Evolutionary conservation across 2,888 invertebrate genomes (phyloP).

Genomic region (Muscina levida): DNA sequence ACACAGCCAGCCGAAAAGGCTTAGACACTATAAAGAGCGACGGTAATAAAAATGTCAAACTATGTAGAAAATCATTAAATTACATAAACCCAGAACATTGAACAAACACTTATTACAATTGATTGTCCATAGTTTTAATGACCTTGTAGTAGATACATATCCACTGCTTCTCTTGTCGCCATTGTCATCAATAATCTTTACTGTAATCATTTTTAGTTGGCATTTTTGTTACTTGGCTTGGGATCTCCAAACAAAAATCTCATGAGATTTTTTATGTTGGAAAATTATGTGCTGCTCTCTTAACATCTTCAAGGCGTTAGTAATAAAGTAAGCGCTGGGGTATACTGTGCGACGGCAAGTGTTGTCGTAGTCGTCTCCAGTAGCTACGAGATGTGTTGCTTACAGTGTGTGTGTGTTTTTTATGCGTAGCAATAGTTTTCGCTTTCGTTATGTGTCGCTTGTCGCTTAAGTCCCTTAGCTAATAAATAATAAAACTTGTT

Average conservation of each 20-base stretch:
- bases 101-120: slow-evolving; percentile 60
- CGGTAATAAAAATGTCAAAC: slow-evolving; percentile 63
- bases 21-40: background rate
- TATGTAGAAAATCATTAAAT: slow-evolving; percentile 56
- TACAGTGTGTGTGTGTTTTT: slow-evolving; percentile 4
- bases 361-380: no score
- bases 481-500: slow-evolving; percentile 62
- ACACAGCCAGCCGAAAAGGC: background rate
- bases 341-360: slow-evolving; percentile 20
- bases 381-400: slow-evolving; percentile 29
- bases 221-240: background rate
- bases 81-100: slow-evolving; percentile 40
- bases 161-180: background rate
- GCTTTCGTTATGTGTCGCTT: no score
- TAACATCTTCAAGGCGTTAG: slow-evolving; percentile 54
- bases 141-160: slow-evolving; percentile 17
- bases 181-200: slow-evolving; percentile 36
- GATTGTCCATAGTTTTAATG: slow-evolving; percentile 56
- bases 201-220: slow-evolving; percentile 41
- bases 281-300: slow-evolving; percentile 27
- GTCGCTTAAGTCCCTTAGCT: slow-evolving; percentile 52
- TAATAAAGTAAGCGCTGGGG: slow-evolving; percentile 35
- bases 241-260: slow-evolving; percentile 45
- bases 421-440: background rate
- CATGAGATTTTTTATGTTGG: slow-evolving; percentile 49